Conservation (phyloP, 2,888 invertebrate species). For the Schizotus pectinicornis region DNA sequence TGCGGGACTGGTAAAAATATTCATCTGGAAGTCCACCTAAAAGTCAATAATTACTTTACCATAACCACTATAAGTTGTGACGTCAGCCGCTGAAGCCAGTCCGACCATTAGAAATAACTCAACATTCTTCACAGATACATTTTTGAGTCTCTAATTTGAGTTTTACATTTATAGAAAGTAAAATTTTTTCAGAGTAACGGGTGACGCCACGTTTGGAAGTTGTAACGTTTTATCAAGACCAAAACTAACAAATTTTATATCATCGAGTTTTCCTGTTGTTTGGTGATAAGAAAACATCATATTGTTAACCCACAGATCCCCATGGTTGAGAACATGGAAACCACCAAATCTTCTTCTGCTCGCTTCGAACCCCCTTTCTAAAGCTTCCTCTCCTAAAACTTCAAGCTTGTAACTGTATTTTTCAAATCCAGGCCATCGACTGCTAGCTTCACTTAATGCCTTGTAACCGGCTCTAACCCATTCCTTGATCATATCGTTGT, state of each 20-base stretch:
- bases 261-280: constrained; percentile 49
- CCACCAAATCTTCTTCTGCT: constrained; percentile 43
- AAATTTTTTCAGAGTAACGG: no score
- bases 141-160: no score
- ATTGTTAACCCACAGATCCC: constrained; percentile 63
- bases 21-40: constrained; percentile 61
- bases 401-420: constrained; percentile 56
- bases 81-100: no score
- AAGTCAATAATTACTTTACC: constrained; percentile 40
- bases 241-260: constrained; percentile 51
- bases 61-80: constrained; percentile 6
- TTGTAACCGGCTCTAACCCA: constrained; percentile 43
- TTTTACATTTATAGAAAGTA: no score
- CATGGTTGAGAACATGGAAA: constrained; percentile 62
- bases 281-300: constrained; percentile 60
- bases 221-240: neutral
- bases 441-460: constrained; percentile 53
- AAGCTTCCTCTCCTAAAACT: constrained; percentile 45
- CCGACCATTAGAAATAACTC: no score
- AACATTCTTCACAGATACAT: no score
- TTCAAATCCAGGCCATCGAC: constrained; percentile 57
- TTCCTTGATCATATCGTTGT: constrained; percentile 39
- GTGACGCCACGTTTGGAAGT: no score
- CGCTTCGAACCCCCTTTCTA: constrained; percentile 40
- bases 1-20: constrained; percentile 56